phyloP scores from a whole-genome alignment of 1,140 invertebrate species.

The Mizuhopecten yessoensis region DNA sequence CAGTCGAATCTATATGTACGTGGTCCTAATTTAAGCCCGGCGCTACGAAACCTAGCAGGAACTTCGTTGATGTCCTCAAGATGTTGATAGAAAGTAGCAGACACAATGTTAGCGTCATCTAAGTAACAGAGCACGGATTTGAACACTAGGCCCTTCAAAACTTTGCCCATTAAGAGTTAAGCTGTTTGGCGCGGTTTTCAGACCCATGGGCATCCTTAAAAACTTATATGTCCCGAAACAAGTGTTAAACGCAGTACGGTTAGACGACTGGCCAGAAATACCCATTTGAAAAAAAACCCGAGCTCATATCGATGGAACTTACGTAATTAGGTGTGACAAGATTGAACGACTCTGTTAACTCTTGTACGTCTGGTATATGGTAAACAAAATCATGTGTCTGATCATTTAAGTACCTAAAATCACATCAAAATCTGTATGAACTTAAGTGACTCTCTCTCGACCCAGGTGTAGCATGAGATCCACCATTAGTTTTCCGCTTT shows the following conservation, averaged over 20 bases:
- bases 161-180: constrained; percentile 48
- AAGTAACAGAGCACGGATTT: constrained; percentile 42
- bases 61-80: constrained; percentile 7
- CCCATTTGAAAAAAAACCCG: constrained; percentile 39
- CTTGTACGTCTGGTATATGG: neutral
- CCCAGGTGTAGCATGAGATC: neutral
- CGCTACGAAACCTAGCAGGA: neutral
- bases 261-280: neutral
- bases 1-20: neutral
- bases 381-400: constrained; percentile 38
- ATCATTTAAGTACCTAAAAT: neutral
- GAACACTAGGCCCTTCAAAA: constrained; percentile 37
- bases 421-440: constrained; percentile 1
- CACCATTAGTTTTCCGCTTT: constrained; percentile 41
- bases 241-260: constrained; percentile 24
- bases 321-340: neutral
- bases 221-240: constrained; percentile 49
- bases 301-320: neutral
- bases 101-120: constrained; percentile 41
- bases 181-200: constrained; percentile 28
- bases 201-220: constrained; percentile 36
- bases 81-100: constrained; percentile 40
- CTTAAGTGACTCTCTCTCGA: neutral
- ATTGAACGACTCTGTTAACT: neutral
- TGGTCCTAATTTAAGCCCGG: constrained; percentile 9